A percentile compares a stretch with the other conserved stretches of the same genome.
phyloP scores from a whole-genome alignment of 2,113 vertebrate genomes.

The Phasianus colchicus region DNA sequence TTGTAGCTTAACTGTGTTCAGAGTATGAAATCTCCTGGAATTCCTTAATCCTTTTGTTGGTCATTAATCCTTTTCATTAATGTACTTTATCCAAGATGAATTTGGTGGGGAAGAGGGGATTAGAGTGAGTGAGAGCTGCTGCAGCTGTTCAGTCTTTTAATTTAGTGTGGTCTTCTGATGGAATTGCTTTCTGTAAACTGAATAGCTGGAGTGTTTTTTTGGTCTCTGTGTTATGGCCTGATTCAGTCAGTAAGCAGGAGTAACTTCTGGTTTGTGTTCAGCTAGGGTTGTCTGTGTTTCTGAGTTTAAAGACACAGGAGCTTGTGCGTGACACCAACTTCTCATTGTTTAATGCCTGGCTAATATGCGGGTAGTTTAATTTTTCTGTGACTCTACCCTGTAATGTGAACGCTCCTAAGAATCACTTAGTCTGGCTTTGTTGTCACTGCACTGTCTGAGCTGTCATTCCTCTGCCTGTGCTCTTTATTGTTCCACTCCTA shows the following conservation, averaged over 20 bases:
- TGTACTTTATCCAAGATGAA: background rate
- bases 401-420: too few relatives aligned
- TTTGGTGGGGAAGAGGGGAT: background rate
- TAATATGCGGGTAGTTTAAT: rapidly evolving
- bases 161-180: background rate
- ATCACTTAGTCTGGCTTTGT: background rate
- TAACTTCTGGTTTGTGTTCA: background rate
- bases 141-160: background rate
- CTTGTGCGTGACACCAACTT: background rate
- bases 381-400: background rate
- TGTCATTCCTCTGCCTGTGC: background rate
- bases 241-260: background rate
- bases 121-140: background rate
- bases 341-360: background rate
- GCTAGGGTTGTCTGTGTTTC: background rate
- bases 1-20: background rate
- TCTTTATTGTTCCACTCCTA: background rate
- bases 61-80: background rate
- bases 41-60: background rate
- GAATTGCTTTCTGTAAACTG: background rate
- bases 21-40: rapidly evolving
- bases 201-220: background rate
- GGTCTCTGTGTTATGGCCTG: background rate
- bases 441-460: rapidly evolving
- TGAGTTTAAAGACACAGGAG: background rate